Evolutionary conservation across 2,113 vertebrate genomes (phyloP), one percentile per base, ranked within the genome.

Genomic region (Myrmophylax atrothorax): DNA sequence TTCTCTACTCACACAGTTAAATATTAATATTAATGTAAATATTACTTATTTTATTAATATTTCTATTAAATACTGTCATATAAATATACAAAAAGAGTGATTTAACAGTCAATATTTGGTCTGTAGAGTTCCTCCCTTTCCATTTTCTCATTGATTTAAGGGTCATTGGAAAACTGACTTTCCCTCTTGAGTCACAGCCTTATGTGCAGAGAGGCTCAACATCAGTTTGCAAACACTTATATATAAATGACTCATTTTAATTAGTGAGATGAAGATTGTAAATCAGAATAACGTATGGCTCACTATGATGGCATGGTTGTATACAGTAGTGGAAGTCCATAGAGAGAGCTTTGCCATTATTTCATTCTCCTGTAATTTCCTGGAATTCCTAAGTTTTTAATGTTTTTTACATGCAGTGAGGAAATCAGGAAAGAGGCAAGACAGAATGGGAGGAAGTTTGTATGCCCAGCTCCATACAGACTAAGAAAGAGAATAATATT

Each of bases 381-480:
- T 74, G 81, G 75, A 92, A 90, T 94, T 94, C 47, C 23, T 42
- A 73, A 33, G 2, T 46, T 89, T 81, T 89, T 60, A 53, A 90
- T 77, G 23, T 10, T 60, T 95, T 92, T 93, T 63, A 42, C 88
- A 80, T 86, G 49, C 14, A 68, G 29, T 72, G 38, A 40, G 67
- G 29, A 88, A 90, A 87, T n/a, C 35, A 52, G 83, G 46, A 76
- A 72, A 76, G 29, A 70, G 10, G 11, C 0, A 0, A 84, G 46
- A 78, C 1, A 1, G 28, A 87, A 47, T 60, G 29, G 53, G 53
- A 94, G 56, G 38, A 81, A 47, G 5, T 18, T 58, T 55, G 17
- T 14, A 23, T 75, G 25, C 12, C 5, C 7, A 56, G 4, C 9
- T 74, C n/a, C 14, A 35, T 38, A 79, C 28, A 69, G 47, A 72